Evolutionary conservation across 2,797 vertebrate genomes (phyloP).

Genomic region (Pogoniulus pusillus): DNA sequence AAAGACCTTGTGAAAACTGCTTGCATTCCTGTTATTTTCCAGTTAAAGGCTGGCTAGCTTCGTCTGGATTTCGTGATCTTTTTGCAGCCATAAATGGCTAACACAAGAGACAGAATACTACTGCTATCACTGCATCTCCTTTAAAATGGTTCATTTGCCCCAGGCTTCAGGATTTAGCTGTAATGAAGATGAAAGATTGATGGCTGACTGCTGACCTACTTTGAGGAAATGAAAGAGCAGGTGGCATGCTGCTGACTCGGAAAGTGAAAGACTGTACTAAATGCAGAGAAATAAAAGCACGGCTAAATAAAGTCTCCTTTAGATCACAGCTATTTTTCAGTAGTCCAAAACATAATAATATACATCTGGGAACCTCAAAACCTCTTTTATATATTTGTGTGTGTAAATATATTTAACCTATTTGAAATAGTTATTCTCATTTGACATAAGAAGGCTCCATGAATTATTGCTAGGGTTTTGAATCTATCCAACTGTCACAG

Average conservation of each 20-base stretch:
- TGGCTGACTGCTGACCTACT: constrained; percentile 75
- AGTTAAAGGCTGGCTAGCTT: constrained; percentile 1
- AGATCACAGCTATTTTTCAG: constrained; percentile 28
- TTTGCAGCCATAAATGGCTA: constrained; percentile 53
- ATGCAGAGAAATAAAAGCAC: constrained; percentile 38
- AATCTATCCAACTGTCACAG: background rate
- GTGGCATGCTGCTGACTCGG: constrained; percentile 67
- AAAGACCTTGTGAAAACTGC: background rate
- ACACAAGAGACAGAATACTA: constrained; percentile 20
- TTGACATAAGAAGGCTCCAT: background rate
- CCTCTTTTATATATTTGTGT: background rate
- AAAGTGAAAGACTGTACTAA: constrained; percentile 46
- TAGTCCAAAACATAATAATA: background rate
- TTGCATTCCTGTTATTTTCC: background rate
- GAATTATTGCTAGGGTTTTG: background rate
- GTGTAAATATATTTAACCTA: constrained; percentile 31
- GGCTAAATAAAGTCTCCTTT: constrained; percentile 40
- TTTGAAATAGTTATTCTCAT: constrained; percentile 3
- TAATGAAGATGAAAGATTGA: constrained; percentile 76
- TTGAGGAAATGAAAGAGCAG: constrained; percentile 73
- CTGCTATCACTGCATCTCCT: constrained; percentile 55
- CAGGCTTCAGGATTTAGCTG: constrained; percentile 68
- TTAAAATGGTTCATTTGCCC: constrained; percentile 70
- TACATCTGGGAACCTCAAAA: constrained; percentile 13
- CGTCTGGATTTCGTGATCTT: constrained; percentile 1